phyloP scores from a whole-genome alignment of 2,113 vertebrate genomes.

The Semnopithecus entellus region DNA sequence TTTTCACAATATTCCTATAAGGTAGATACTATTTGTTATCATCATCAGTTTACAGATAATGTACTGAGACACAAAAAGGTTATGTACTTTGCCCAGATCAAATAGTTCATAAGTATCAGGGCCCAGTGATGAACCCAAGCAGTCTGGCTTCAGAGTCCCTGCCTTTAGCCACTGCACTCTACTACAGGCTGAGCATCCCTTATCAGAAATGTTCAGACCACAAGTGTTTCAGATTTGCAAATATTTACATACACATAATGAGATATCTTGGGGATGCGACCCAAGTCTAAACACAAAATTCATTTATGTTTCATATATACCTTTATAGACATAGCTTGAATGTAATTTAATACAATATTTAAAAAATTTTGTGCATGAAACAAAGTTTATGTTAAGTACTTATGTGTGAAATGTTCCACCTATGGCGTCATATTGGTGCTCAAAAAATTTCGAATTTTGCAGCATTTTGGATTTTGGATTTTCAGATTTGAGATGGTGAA shows the following conservation, averaged over 20 bases:
- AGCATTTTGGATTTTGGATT: neutral
- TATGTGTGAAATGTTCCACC: neutral
- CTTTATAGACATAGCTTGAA: neutral
- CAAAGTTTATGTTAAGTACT: neutral
- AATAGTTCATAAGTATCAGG: neutral
- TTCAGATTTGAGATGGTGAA: neutral
- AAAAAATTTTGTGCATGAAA: neutral
- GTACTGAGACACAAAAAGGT: neutral
- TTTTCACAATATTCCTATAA: neutral
- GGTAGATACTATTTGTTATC: neutral
- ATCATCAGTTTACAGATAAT: neutral
- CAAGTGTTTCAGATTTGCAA: neutral
- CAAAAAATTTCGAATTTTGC: neutral
- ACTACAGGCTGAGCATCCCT: neutral
- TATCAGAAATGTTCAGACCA: neutral
- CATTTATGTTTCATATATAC: neutral
- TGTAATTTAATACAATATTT: neutral
- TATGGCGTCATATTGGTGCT: neutral
- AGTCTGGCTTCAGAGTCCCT: neutral
- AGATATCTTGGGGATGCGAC: neutral
- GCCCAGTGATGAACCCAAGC: conserved; percentile 11
- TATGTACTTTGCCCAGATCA: neutral
- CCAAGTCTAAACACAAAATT: neutral
- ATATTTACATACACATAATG: neutral
- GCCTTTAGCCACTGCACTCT: neutral